phyloP scores from a whole-genome alignment of 1,140 invertebrate species.

The Thalassaphorura encarpata region DNA sequence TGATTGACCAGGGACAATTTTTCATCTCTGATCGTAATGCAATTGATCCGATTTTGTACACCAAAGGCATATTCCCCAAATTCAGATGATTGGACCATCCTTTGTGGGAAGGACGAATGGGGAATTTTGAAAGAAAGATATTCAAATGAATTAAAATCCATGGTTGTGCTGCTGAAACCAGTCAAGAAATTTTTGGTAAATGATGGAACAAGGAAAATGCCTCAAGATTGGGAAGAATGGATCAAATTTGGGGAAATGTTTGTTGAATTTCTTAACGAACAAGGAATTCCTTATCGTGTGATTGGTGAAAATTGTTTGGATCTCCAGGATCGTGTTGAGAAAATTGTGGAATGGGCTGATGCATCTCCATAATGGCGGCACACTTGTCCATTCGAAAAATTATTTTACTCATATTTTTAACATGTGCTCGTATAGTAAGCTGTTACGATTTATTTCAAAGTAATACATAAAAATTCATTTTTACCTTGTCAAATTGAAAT shows the following conservation, averaged over 20 bases:
- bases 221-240: not conserved
- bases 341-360: not conserved
- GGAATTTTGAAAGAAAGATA: not conserved
- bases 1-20: not conserved
- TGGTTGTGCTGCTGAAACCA: not conserved
- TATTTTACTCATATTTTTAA: not conserved
- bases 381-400: no score
- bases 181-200: not conserved
- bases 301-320: not conserved
- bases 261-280: not conserved
- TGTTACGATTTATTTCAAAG: no score
- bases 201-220: not conserved
- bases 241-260: not conserved
- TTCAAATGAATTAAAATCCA: not conserved
- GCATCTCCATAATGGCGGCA: not conserved
- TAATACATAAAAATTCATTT: no score
- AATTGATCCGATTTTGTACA: not conserved
- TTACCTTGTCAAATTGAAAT: no score
- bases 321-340: not conserved
- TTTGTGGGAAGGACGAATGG: not conserved
- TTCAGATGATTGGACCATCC: not conserved
- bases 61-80: not conserved
- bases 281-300: not conserved
- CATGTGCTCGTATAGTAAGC: no score
- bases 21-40: not conserved